Evolutionary conservation across 1,140 invertebrate genomes (phyloP).

Genomic region (Drosophila sulfurigaster): DNA sequence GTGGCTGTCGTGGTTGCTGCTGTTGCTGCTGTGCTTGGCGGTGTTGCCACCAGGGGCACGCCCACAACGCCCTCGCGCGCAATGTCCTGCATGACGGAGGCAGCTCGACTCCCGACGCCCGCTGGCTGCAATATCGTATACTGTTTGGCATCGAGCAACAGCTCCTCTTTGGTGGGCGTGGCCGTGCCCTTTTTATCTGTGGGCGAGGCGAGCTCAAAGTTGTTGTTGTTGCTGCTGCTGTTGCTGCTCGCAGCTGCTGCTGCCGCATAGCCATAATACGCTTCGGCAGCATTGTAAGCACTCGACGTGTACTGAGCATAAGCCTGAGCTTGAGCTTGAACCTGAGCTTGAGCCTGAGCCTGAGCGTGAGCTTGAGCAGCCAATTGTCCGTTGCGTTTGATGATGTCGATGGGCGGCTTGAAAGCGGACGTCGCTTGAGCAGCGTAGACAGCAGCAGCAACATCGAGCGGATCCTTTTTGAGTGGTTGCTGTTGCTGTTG

Average conservation of each 20-base stretch:
- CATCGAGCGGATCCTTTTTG: constrained; percentile 32
- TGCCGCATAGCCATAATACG: constrained; percentile 74
- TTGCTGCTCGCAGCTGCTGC: constrained; percentile 42
- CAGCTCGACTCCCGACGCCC: constrained; percentile 90
- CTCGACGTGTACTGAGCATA: constrained; percentile 52
- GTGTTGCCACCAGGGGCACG: constrained; percentile 87
- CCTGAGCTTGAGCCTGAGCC: constrained; percentile 45
- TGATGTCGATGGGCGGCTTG: constrained; percentile 88
- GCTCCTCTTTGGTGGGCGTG: constrained; percentile 26
- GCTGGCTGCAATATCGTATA: constrained; percentile 94
- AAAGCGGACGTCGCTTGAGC: constrained; percentile 90
- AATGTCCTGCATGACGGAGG: constrained; percentile 91
- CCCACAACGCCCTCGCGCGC: constrained; percentile 88
- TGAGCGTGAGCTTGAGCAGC: constrained; percentile 59
- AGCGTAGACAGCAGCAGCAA: constrained; percentile 62
- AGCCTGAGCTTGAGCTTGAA: constrained; percentile 61
- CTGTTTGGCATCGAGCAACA: constrained; percentile 87
- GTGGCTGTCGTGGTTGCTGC: constrained; percentile 53
- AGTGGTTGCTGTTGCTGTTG: constrained; percentile 8
- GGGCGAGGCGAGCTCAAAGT: constrained; percentile 61
- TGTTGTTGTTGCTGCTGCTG: constrained; percentile 42
- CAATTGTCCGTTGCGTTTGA: constrained; percentile 86
- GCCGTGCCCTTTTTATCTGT: constrained; percentile 19
- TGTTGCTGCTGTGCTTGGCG: constrained; percentile 38
- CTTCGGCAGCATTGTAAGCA: constrained; percentile 63